Base-by-base conservation (phyloP, 1,140 invertebrate species). In the Drosophila tsacasi region DNA sequence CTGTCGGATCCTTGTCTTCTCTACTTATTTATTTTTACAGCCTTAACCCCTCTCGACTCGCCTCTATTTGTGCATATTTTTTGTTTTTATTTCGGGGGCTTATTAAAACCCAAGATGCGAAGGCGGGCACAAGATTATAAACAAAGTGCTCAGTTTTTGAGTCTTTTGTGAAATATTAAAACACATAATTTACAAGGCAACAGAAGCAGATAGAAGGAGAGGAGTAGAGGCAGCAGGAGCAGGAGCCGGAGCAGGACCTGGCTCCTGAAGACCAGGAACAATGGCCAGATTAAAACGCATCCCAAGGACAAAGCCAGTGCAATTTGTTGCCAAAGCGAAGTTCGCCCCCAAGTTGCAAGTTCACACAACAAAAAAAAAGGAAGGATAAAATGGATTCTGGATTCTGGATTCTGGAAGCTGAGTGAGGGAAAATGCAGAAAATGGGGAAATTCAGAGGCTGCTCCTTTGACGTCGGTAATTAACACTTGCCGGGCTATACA, bases 151-250 rank as follows among this genome's bases (percentile, higher is more conserved):
- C 80, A 77, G 76, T 87, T 83, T 82, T 87, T 89, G 80, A 80
- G 84, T 87, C 84, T 86, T 57, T 89, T 89, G 83, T 83, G 46
- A 87, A 87, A 83, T 87, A 87, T 89, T 87, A 89, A 89, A 87
- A 74, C 72, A 89, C 84, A 89, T 87, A 89, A 87, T 87, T 87
- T 80, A 89, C 81, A 86, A 82, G 47, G 58, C 72, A 69, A 61
- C 32, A 21, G 15, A 6, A n/a, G 23, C 35, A 25, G 21, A 23
- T n/a, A 27, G 35, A 39, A 2, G 2, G 7, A 10, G 19, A 5
- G 23, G 19, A 19, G 8, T 0, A 27, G 12, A 1, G 8, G 30
- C n/a, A 32, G 23, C 17, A 58, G 30, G 25, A n/a, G 54, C 4
- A 8, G 39, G 19, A 44, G 37, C 32, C 13, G 52, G 23, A 30